Base-by-base conservation (phyloP, 2,113 vertebrate species). In the Paratilapia polleni region DNA sequence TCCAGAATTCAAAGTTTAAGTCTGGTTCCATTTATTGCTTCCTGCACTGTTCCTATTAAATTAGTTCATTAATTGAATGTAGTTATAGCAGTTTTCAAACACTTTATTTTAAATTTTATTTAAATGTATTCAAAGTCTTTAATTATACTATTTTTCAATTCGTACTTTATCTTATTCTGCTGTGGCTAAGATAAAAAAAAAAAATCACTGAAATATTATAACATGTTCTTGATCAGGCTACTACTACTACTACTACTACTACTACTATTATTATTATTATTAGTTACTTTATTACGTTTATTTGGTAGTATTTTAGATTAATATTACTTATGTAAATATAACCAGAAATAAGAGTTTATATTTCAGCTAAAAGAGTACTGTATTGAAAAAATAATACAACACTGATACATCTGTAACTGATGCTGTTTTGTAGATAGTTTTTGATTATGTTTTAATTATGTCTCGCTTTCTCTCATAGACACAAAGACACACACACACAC, bases 1-100 rank as follows among this genome's bases (percentile, higher is more conserved):
- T 56, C 70, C 31, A 34, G n/a, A 28, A 60, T 64, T 17, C n/a
- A 73, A 78, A 78, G 58, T 88, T 79, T 14, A 28, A 47, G 11
- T 83, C 6, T 54, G 78, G 15, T 79, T 85, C 54, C 63, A 56
- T 70, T 28, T 66, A 36, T 15, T 78, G 28, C 36, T 47, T 17
- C 28, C 5, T 66, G 56, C 3, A 83, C 28, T 26, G 12, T 17
- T 22, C 1, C 2, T 36, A 22, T 62, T 78, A 77, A 60, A 86
- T 57, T 19, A 9, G 2, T 19, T 56, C 3, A n/a, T 70, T 15
- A 38, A 64, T 31, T 64, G 2, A 4, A 43, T 76, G 4, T 38
- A n/a, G 8, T 28, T 43, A 5, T 19, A 64, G 43, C 26, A 73
- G 34, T 52, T 73, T 43, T 52, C 10, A 59, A 54, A 57, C 2